Percentiles rank a stretch among this genome's conserved stretches.
Conservation (phyloP, 2,113 vertebrate species). For the Columba livia region DNA sequence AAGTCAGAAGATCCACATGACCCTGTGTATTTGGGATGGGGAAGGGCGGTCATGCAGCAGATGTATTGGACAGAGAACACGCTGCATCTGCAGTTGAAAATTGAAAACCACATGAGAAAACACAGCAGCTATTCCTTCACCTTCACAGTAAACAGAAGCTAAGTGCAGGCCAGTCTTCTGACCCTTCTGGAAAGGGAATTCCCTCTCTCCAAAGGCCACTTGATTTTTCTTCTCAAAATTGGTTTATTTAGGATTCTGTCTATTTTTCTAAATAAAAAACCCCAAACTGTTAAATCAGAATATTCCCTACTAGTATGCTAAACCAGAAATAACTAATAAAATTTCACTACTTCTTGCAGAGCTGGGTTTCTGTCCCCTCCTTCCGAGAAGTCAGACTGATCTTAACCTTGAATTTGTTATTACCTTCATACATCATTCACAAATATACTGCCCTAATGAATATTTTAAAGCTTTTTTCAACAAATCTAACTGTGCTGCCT, state of each 20-base stretch:
- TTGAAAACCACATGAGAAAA: not conserved
- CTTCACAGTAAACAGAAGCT: not conserved
- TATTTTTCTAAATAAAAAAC: not conserved
- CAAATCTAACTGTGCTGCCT: not conserved
- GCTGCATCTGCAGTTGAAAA: not conserved
- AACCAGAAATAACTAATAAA: not conserved
- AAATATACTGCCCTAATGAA: constrained; percentile 27
- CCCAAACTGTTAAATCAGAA: not conserved
- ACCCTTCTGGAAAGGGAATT: not conserved
- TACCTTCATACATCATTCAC: constrained; percentile 24
- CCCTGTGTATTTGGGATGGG: not conserved
- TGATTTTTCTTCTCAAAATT: not conserved
- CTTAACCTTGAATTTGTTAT: constrained; percentile 38
- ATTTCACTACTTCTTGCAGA: not conserved
- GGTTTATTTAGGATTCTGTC: not conserved
- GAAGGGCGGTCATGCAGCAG: not conserved
- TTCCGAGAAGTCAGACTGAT: not conserved
- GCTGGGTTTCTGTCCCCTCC: not conserved
- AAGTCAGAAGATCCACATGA: not conserved
- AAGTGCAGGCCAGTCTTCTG: not conserved
- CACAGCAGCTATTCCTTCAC: not conserved
- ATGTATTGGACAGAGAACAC: not conserved
- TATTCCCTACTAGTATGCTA: not conserved
- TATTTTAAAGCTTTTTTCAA: constrained; percentile 47
- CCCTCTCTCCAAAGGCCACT: not conserved